Evolutionary conservation across 2,888 invertebrate species (phyloP).

Genomic region (Platycheirus albimanus): DNA sequence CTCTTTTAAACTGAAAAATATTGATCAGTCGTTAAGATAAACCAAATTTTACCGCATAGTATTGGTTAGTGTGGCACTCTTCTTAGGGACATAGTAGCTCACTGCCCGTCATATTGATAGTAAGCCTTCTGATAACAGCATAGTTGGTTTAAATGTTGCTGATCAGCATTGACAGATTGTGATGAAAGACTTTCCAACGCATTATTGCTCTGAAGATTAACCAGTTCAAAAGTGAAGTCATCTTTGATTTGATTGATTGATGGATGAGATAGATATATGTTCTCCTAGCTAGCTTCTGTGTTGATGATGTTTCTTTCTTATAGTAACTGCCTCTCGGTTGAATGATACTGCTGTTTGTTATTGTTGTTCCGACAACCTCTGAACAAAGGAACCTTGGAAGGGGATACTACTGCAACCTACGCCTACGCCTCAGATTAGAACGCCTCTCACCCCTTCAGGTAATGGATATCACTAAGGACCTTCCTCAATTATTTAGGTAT

Average conservation of each 20-base stretch:
- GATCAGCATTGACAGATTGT: conserved; percentile 47
- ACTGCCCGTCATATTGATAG: too few relatives aligned
- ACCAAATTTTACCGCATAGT: conserved; percentile 63
- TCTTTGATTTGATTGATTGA: conserved; percentile 17
- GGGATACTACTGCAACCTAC: conserved; percentile 4
- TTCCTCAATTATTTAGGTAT: conserved; percentile 9
- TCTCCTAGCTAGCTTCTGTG: background rate
- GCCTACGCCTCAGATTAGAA: conserved; percentile 22
- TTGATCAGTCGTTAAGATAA: conserved; percentile 58
- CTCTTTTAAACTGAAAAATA: conserved; percentile 64
- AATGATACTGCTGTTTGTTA: too few relatives aligned
- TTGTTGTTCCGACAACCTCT: background rate
- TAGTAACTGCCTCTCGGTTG: background rate
- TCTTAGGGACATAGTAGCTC: background rate
- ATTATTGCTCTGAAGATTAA: conserved; percentile 47
- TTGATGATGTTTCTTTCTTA: background rate
- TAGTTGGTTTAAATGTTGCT: conserved; percentile 2
- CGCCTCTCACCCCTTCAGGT: conserved; percentile 4
- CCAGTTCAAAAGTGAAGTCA: conserved; percentile 52
- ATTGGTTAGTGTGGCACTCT: conserved; percentile 11
- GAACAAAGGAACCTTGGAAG: conserved; percentile 1
- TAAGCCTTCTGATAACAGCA: conserved; percentile 43
- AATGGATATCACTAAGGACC: conserved; percentile 20
- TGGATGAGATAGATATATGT: background rate
- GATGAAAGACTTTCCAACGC: conserved; percentile 59